Evolutionary conservation across 2,888 invertebrate genomes (phyloP).

Genomic region (Dinocampus coccinellae): DNA sequence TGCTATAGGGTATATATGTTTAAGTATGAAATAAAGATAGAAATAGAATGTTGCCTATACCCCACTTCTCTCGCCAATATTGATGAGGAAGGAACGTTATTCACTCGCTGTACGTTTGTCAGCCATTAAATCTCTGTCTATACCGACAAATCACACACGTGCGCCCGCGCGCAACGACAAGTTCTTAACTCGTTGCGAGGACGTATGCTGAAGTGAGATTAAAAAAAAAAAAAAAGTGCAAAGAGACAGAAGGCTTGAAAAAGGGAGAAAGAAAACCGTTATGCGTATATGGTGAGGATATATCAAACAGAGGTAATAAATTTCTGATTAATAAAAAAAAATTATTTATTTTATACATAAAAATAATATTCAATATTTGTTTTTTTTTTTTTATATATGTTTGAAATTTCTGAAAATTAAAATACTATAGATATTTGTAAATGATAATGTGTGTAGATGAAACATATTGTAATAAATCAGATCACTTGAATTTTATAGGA

Average conservation of each 20-base stretch:
- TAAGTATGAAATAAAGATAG: not conserved
- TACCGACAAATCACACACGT: constrained; percentile 50
- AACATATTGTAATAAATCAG: constrained; percentile 1
- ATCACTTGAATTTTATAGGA: not conserved
- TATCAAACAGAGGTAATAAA: not conserved
- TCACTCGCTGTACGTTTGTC: constrained; percentile 44
- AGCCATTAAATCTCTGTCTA: constrained; percentile 56
- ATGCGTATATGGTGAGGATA: constrained; percentile 14
- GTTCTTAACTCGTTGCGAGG: constrained; percentile 11
- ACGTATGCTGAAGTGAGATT: constrained; percentile 13
- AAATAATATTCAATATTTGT: not conserved
- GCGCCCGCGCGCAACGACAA: constrained; percentile 8
- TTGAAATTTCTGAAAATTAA: not conserved
- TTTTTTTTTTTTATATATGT: not conserved
- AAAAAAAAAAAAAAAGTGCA: not conserved
- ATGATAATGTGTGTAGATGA: not conserved
- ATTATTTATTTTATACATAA: not conserved
- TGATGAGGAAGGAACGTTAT: constrained; percentile 39
- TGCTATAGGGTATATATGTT: constrained; percentile 5
- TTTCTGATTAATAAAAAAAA: not conserved
- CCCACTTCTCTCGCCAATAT: constrained; percentile 7
- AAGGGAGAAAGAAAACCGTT: constrained; percentile 10
- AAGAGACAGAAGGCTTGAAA: not conserved
- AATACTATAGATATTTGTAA: not conserved
- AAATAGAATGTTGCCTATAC: not conserved